Conservation (phyloP, 1,140 invertebrate genomes). For the Drosophila willistoni region DNA sequence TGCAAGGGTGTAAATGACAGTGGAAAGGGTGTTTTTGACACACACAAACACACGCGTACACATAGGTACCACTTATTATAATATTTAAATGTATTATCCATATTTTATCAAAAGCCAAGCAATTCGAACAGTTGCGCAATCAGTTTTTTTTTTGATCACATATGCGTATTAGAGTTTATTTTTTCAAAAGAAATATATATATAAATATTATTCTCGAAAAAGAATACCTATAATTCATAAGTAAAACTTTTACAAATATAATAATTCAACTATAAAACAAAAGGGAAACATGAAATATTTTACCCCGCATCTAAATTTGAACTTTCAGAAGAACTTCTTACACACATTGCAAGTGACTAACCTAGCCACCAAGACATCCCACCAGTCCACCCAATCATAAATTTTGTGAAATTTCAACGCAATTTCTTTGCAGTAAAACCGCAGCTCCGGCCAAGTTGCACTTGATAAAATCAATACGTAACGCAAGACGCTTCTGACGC, state of each 20-base stretch:
- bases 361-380: too few relatives aligned
- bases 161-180: slow-evolving; percentile 26
- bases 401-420: slow-evolving; percentile 44
- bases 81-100: slow-evolving; percentile 64
- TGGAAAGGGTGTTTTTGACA: slow-evolving; percentile 17
- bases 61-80: slow-evolving; percentile 54
- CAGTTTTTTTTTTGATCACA: slow-evolving; percentile 22
- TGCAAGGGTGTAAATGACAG: slow-evolving; percentile 26
- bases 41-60: not conserved
- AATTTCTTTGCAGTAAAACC: not conserved
- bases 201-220: not conserved
- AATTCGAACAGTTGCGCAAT: slow-evolving; percentile 44
- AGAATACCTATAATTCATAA: slow-evolving; percentile 68
- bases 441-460: slow-evolving; percentile 26
- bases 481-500: slow-evolving; percentile 13
- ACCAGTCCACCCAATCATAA: slow-evolving; percentile 37
- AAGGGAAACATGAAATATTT: slow-evolving; percentile 34
- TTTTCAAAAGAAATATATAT: not conserved
- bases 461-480: slow-evolving; percentile 68
- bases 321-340: slow-evolving; percentile 45
- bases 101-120: slow-evolving; percentile 51
- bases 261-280: slow-evolving; percentile 62
- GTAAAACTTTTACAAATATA: slow-evolving; percentile 74
- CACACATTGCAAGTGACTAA: slow-evolving; percentile 22
- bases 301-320: slow-evolving; percentile 44